Base-by-base conservation (phyloP, 1,140 invertebrate genomes). In the Meloidogyne chitwoodi region DNA sequence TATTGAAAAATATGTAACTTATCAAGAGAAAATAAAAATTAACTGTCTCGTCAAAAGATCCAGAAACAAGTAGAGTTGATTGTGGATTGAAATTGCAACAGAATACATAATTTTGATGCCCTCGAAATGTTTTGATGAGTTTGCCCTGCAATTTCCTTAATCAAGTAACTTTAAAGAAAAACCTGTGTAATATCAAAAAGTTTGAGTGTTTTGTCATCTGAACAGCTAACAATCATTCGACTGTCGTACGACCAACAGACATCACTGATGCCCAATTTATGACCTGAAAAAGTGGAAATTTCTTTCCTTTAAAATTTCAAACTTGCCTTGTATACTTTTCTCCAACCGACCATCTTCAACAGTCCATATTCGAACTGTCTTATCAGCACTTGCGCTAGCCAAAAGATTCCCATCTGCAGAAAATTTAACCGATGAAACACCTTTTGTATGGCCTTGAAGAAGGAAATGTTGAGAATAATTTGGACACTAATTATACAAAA, bases 11-110 rank as follows among this genome's bases (percentile, higher is more conserved):
- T n/a, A n/a, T n/a, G n/a, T n/a, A n/a, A n/a, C n/a, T n/a, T n/a
- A 8, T 8, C 5, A n/a, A 22, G 1, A n/a, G 19, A 56, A 1
- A 19, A 48, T 62, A 27, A 16, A 24, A 4, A 11, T 11, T 29
- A 27, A 99, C 96, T 89, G 94, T 97, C 89, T 99, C 97, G 87
- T 99, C 97, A 90, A 99, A 99, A 22, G 96, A 99, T 78, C 96
- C 96, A 68, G 96, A 99, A 29, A 98, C 96, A 88, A 99, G 96
- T 44, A 99, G 90, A 90, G 99, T 99, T 44, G 95, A 98, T 89
- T 99, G 96, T 80, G 96, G 96, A 90, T 99, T 99, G 88, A 99
- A 99, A 89, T 98, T 98, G 88, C 96, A 99, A 87, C 96, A 99
- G 88, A 99, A 99, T 0, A 99, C 97, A 89, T 99, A 99, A 88